Evolutionary conservation across 92 coral and sea anemone species (phyloP).

Genomic region (Ricordea florida): DNA sequence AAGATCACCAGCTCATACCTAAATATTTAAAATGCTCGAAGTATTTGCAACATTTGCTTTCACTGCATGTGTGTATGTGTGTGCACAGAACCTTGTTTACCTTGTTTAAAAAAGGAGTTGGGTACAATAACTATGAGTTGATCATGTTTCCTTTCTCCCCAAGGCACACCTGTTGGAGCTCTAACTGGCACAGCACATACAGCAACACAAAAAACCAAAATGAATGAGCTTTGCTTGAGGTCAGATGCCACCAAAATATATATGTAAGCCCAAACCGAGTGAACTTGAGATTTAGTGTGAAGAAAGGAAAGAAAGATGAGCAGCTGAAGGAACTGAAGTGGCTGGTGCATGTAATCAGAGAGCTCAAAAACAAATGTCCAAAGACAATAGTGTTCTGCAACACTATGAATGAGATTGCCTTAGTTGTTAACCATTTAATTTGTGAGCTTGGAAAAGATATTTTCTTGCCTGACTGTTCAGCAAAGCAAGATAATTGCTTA

Average conservation of each 20-base stretch:
- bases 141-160: neutral
- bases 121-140: neutral
- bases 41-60: neutral
- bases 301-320: conserved; percentile 9
- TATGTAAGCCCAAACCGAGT: conserved; percentile 56
- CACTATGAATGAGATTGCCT: conserved; percentile 46
- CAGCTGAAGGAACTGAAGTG: conserved; percentile 11
- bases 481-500: conserved; percentile 13
- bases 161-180: conserved; percentile 54
- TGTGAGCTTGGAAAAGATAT: conserved; percentile 45
- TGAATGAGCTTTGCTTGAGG: neutral
- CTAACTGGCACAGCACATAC: conserved; percentile 65
- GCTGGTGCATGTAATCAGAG: conserved; percentile 28
- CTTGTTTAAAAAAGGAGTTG: neutral
- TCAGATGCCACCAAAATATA: neutral
- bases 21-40: neutral
- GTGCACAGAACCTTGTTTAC: neutral
- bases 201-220: conserved; percentile 21
- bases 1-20: no score
- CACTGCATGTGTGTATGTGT: neutral
- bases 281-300: conserved; percentile 38
- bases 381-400: conserved; percentile 52
- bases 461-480: neutral
- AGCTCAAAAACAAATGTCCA: conserved; percentile 15
- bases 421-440: conserved; percentile 27